A percentile compares a stretch with the other conserved stretches of the same genome.
Evolutionary conservation across 1,140 invertebrate species (phyloP).

Genomic region (Zaprionus capensis): DNA sequence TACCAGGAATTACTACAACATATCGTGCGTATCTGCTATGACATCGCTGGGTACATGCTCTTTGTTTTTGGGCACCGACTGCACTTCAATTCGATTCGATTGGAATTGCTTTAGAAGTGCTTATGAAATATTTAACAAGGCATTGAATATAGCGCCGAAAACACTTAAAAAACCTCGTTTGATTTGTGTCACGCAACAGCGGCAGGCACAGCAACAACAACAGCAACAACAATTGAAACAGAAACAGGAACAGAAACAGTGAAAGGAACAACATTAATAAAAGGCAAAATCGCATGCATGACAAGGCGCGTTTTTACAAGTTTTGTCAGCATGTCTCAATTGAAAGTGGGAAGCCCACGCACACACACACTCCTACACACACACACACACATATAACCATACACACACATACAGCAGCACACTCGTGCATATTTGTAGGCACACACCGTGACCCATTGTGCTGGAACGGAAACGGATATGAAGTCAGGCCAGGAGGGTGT

Average conservation of each 20-base stretch:
- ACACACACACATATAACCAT: neutral
- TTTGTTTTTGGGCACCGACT: neutral
- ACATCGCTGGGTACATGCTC: neutral
- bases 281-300: slow-evolving; percentile 73
- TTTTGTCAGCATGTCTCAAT: slow-evolving; percentile 66
- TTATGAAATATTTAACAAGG: slow-evolving; percentile 73
- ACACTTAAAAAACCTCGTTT: slow-evolving; percentile 53
- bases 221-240: slow-evolving; percentile 16
- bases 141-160: slow-evolving; percentile 33
- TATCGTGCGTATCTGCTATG: neutral
- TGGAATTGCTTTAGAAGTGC: slow-evolving; percentile 48
- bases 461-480: slow-evolving; percentile 75
- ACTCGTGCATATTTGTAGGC: slow-evolving; percentile 13
- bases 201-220: slow-evolving; percentile 5
- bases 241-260: neutral
- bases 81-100: slow-evolving; percentile 57
- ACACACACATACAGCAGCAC: slow-evolving; percentile 22
- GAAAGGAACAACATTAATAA: slow-evolving; percentile 68
- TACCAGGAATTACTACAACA: neutral
- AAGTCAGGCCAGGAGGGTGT: slow-evolving; percentile 59
- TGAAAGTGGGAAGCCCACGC: slow-evolving; percentile 47
- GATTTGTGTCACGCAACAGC: slow-evolving; percentile 70
- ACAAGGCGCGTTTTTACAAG: slow-evolving; percentile 71
- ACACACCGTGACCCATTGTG: slow-evolving; percentile 68
- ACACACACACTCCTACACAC: neutral